A percentile compares a stretch with the other conserved stretches of the same genome.
phyloP scores from a whole-genome alignment of 2,888 invertebrate species.

The Charanyca ferruginea region DNA sequence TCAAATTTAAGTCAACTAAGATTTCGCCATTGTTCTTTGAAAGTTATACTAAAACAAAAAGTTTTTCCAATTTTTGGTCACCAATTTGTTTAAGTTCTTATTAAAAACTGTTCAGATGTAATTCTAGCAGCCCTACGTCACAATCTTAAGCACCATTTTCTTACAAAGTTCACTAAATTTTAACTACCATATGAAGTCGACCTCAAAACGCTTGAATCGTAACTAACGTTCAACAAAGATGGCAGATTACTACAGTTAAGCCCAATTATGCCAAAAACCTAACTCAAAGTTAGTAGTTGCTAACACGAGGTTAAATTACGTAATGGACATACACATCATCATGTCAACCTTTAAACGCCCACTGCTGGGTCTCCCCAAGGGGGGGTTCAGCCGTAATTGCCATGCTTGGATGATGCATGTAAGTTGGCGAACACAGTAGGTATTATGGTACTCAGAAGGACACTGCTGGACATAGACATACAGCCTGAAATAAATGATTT shows the following conservation, averaged over 20 bases:
- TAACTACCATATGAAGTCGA: slow-evolving; percentile 40
- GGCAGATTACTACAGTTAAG: slow-evolving; percentile 39
- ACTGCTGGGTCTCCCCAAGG: too few species aligned
- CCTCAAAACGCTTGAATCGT: slow-evolving; percentile 30
- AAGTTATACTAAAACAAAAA: not conserved
- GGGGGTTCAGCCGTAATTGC: too few species aligned
- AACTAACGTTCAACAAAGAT: slow-evolving; percentile 44
- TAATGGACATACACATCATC: too few species aligned
- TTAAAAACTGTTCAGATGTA: not conserved
- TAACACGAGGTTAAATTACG: not conserved
- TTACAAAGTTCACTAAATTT: slow-evolving; percentile 41
- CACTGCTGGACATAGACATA: too few species aligned
- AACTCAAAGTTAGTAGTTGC: not conserved
- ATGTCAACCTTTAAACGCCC: too few species aligned
- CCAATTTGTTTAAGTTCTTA: not conserved
- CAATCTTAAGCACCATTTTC: slow-evolving; percentile 15
- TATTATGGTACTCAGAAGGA: too few species aligned
- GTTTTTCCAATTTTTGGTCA: not conserved
- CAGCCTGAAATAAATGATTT: too few species aligned
- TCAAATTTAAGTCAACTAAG: too few species aligned
- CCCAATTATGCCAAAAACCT: not conserved
- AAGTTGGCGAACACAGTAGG: too few species aligned
- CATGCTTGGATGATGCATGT: too few species aligned
- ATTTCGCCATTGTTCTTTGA: too few species aligned
- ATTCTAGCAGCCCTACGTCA: slow-evolving; percentile 7